Base-by-base conservation (phyloP, 2,888 invertebrate species). In the Nycteola revayana region DNA sequence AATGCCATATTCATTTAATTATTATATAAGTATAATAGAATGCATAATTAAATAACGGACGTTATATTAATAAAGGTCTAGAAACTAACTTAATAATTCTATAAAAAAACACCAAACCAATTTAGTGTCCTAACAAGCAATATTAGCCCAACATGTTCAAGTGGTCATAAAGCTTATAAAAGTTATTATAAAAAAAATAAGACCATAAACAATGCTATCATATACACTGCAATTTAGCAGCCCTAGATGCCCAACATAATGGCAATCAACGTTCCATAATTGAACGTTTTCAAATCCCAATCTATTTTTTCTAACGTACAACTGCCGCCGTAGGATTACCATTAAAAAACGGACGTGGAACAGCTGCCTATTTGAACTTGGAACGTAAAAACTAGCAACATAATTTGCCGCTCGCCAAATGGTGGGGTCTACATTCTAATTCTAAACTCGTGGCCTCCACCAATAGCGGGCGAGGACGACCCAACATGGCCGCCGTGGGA, bases 401-500 rank as follows among this genome's bases (percentile, higher is more conserved):
- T 79, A 83, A 81, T 85, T 85, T 83, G 75, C 82, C 76, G 85
- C 75, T 80, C 80, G 82, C 83, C 81, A 86, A 87, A 87, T 85
- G 87, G 87, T 84, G 83, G 87, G 87, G 86, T 82, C 81, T 79
- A 83, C 79, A 84, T 87, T 88, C 87, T 88, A 87, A 88, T 88
- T 85, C 86, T 86, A 86, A 84, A 81, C 84, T 71, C 65, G 66
- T 57, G 82, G 80, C 84, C 84, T 82, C 83, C 77, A 69, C 88
- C 88, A 88, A 88, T 88, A 68, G 80, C 83, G 75, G 77, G 69
- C 86, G 84, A 83, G 87, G 84, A 86, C 85, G 83, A 78, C 53
- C 74, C 76, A 87, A 83, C 76, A 87, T 87, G 88, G 87, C 87
- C 79, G 78, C 75, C 85, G 86, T 87, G 87, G 84, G 87, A 87